Evolutionary conservation across 2,888 invertebrate genomes (phyloP).

Genomic region (Melipona bicolor): DNA sequence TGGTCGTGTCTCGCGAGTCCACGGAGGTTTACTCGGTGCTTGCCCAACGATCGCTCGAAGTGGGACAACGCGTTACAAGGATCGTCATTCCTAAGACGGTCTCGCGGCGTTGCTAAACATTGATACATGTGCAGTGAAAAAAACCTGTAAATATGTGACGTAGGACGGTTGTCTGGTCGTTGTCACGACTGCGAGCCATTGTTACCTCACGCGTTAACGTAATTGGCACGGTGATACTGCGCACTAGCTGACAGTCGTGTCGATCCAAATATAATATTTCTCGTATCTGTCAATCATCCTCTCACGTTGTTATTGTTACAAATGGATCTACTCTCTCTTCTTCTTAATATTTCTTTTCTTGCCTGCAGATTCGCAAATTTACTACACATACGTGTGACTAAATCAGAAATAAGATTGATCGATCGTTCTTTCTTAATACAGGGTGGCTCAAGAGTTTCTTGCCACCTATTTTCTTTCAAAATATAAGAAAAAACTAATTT

Average conservation of each 20-base stretch:
- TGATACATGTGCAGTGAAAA: conserved; percentile 42
- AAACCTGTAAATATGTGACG: conserved; percentile 43
- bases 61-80: conserved; percentile 52
- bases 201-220: conserved; percentile 25
- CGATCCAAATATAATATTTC: neutral
- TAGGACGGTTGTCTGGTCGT: conserved; percentile 37
- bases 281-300: neutral
- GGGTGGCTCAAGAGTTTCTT: too few species aligned
- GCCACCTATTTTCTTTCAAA: too few species aligned
- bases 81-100: conserved; percentile 54
- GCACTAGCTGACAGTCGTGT: neutral
- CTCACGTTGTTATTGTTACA: neutral
- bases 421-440: too few species aligned
- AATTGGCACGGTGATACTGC: neutral
- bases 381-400: too few species aligned
- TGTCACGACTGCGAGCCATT: conserved; percentile 9
- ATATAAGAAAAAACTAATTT: too few species aligned
- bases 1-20: conserved; percentile 47
- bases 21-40: conserved; percentile 40
- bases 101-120: conserved; percentile 53
- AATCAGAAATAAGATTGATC: too few species aligned
- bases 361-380: too few species aligned
- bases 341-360: too few species aligned
- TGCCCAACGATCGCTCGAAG: conserved; percentile 56
- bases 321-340: too few species aligned